phyloP scores from a whole-genome alignment of 2,797 vertebrate genomes.

The Scomberomorus guttatus region DNA sequence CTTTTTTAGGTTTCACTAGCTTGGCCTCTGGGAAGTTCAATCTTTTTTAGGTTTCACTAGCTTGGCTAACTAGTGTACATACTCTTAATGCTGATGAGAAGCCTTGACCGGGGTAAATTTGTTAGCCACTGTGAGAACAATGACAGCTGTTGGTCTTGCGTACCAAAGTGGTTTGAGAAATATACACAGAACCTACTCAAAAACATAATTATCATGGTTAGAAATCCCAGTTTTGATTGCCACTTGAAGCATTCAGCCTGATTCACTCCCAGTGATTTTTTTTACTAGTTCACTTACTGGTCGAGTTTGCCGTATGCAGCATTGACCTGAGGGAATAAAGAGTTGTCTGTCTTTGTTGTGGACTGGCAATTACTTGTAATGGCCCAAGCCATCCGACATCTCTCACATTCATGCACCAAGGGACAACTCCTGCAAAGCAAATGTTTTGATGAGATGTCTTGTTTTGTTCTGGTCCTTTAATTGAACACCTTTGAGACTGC shows the following conservation, averaged over 20 bases:
- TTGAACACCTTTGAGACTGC: constrained; percentile 28
- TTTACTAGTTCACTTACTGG: neutral
- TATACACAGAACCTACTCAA: neutral
- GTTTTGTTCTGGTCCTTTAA: constrained; percentile 29
- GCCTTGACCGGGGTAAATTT: neutral
- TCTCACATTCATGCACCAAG: neutral
- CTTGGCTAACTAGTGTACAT: neutral
- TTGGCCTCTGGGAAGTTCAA: no score
- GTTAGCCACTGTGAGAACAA: neutral
- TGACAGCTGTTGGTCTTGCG: neutral
- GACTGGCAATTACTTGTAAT: neutral
- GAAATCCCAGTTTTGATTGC: constrained; percentile 12
- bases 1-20: no score
- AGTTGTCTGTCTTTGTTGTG: constrained; percentile 18
- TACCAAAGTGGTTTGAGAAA: constrained; percentile 3
- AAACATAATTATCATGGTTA: constrained; percentile 4
- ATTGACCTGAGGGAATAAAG: neutral
- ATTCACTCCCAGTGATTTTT: neutral
- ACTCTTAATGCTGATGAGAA: constrained; percentile 5
- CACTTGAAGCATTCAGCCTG: constrained; percentile 7
- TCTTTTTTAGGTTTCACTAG: no score
- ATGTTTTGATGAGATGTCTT: constrained; percentile 29
- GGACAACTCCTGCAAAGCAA: constrained; percentile 9
- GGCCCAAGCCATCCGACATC: neutral
- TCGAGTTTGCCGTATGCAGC: neutral